A percentile compares a stretch with the other conserved stretches of the same genome.
Conservation (phyloP, 2,797 vertebrate species). For the Oryzias dopingdopingensis region DNA sequence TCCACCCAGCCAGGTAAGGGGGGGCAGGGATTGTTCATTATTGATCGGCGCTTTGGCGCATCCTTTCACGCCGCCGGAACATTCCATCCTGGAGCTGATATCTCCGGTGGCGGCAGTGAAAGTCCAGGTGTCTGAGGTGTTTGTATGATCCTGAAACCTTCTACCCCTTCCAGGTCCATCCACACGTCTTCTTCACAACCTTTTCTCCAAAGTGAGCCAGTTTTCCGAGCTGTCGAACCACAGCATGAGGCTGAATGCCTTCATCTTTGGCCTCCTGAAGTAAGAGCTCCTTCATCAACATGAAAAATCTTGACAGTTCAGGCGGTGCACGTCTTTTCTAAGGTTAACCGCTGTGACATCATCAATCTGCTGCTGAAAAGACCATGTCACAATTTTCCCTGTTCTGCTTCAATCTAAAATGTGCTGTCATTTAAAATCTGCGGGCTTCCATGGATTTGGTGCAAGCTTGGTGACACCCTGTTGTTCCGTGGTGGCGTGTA, state of each 20-base stretch:
- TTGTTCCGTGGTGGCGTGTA: too few species aligned
- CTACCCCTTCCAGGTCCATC: conserved; percentile 83
- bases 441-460: too few species aligned
- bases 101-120: background rate
- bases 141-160: background rate
- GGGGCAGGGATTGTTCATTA: too few species aligned
- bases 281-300: conserved; percentile 65
- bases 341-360: too few species aligned
- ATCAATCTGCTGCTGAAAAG: too few species aligned
- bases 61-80: background rate
- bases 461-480: too few species aligned
- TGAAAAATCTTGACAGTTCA: too few species aligned
- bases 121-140: background rate
- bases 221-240: conserved; percentile 89
- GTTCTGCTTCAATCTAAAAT: too few species aligned
- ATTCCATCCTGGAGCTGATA: background rate
- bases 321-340: too few species aligned
- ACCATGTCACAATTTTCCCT: too few species aligned
- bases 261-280: conserved; percentile 97
- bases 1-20: conserved; percentile 90
- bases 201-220: conserved; percentile 90
- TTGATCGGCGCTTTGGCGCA: background rate
- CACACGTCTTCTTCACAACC: conserved; percentile 88
- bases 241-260: conserved; percentile 93
- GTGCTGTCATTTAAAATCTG: too few species aligned